phyloP scores from a whole-genome alignment of 1,140 invertebrate genomes.

The Hyles vespertilio region DNA sequence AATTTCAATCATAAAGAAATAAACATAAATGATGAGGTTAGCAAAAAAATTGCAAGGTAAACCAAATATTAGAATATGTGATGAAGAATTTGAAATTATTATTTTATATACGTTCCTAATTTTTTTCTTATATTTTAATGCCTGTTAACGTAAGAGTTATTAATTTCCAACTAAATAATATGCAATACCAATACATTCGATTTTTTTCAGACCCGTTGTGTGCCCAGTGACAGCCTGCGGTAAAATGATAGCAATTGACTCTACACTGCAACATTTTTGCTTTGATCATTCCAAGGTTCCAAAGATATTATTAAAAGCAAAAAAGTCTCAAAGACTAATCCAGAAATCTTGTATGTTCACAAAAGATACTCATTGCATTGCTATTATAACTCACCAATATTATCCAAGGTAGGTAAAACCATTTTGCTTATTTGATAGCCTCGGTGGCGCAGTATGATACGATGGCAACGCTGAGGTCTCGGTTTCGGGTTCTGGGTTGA shows the following conservation, averaged over 20 bases:
- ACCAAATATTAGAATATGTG: background rate
- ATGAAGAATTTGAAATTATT: too few relatives aligned
- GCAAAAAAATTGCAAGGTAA: too few relatives aligned
- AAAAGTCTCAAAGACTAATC: constrained; percentile 9
- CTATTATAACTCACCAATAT: constrained; percentile 2
- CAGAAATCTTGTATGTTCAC: constrained; percentile 12
- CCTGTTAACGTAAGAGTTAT: too few relatives aligned
- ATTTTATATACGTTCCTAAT: too few relatives aligned
- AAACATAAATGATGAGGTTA: too few relatives aligned
- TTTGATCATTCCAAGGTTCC: constrained; percentile 32
- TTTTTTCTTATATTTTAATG: too few relatives aligned
- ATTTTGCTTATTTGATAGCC: too few relatives aligned
- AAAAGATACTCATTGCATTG: constrained; percentile 15
- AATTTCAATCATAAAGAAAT: background rate
- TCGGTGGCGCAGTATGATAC: too few relatives aligned
- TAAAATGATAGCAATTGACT: constrained; percentile 26
- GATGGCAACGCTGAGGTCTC: too few relatives aligned
- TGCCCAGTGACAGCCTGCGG: constrained; percentile 23
- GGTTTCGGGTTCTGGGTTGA: too few relatives aligned
- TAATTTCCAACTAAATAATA: too few relatives aligned
- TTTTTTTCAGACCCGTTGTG: constrained; percentile 23
- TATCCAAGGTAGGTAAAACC: too few relatives aligned
- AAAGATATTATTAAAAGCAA: constrained; percentile 6
- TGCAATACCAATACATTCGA: background rate
- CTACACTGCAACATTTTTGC: constrained; percentile 22